These are phyloP conservation scores for Cairina moschata DNA, from an alignment of 2,113 vertebrate genomes.

Conservation along the genomic window DNA sequence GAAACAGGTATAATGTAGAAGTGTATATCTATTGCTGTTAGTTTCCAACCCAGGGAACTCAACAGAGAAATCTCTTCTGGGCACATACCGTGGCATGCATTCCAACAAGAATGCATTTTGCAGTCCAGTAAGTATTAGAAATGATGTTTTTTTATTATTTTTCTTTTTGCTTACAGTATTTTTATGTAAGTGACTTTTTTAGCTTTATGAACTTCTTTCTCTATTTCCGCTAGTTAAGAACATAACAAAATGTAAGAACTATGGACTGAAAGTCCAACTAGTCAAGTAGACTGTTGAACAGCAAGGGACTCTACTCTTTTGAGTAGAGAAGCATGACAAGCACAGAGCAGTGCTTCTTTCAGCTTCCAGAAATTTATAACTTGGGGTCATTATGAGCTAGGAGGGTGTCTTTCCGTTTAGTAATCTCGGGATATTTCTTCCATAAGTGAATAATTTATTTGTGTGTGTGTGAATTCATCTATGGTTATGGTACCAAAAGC, in stretches of 20 bases:
- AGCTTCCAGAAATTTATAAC: neutral
- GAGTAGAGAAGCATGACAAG: neutral
- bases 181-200: neutral
- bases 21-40: neutral
- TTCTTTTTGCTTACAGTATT: neutral
- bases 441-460: neutral
- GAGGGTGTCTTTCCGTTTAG: neutral
- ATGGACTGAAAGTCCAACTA: neutral
- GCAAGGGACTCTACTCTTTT: neutral
- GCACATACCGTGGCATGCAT: neutral
- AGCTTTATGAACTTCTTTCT: neutral
- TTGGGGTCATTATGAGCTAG: rapidly evolving
- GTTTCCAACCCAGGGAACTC: neutral
- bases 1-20: neutral
- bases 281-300: neutral
- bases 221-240: neutral
- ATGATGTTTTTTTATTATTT: neutral
- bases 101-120: neutral
- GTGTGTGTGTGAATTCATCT: neutral
- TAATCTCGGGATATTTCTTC: neutral
- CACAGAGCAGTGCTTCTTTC: neutral
- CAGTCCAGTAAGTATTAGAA: neutral
- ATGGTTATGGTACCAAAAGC: neutral
- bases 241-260: neutral
- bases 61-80: neutral